Conservation (phyloP, 2,113 vertebrate species). For the Istiophorus platypterus region DNA sequence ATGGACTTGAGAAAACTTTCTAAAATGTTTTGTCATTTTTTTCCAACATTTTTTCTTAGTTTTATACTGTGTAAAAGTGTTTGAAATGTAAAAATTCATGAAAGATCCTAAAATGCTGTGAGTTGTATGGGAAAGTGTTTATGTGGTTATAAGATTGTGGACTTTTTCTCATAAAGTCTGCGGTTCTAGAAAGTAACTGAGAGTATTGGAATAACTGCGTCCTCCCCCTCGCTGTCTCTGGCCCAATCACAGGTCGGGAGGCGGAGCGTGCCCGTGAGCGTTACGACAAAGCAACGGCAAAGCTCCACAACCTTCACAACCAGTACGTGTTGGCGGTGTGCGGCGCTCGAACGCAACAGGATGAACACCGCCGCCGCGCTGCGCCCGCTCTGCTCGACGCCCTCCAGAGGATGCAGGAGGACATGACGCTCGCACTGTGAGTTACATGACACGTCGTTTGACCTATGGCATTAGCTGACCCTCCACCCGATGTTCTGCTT, state of each 20-base stretch:
- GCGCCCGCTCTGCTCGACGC: constrained; percentile 93
- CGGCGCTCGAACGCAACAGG: constrained; percentile 94
- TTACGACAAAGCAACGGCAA: constrained; percentile 96
- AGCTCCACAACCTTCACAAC: constrained; percentile 96
- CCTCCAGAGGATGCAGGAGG: constrained; percentile 97
- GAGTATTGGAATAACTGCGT: neutral
- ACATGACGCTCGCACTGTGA: constrained; percentile 89
- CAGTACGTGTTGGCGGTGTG: constrained; percentile 95
- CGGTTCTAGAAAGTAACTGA: neutral
- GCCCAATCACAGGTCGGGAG: constrained; percentile 64
- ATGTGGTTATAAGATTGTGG: too few relatives aligned
- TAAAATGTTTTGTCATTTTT: too few relatives aligned
- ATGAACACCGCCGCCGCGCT: constrained; percentile 88
- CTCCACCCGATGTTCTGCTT: too few relatives aligned
- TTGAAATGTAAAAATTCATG: too few relatives aligned
- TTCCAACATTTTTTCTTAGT: too few relatives aligned
- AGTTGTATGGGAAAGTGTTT: too few relatives aligned
- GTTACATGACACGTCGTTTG: constrained; percentile 34
- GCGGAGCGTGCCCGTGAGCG: constrained; percentile 94
- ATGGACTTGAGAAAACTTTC: too few relatives aligned
- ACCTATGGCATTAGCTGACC: neutral
- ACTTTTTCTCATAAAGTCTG: too few relatives aligned
- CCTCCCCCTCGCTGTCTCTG: neutral
- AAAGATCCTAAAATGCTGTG: too few relatives aligned
- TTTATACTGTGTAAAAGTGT: too few relatives aligned